Evolutionary conservation across 1,140 invertebrate species (phyloP).

Genomic region (Dryas iulia): DNA sequence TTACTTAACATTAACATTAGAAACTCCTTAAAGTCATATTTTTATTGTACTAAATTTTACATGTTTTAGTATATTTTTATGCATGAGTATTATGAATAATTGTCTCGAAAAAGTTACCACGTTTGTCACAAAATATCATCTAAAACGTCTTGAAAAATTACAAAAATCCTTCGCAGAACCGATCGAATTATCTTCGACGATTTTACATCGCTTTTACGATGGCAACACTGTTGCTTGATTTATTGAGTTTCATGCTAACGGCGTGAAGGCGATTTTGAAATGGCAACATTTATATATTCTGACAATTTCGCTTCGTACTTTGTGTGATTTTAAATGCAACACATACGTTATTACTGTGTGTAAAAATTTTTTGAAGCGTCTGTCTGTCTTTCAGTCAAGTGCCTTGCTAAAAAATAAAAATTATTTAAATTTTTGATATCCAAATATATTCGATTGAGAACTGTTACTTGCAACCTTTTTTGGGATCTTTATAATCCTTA

Average conservation of each 20-base stretch:
- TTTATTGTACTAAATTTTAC: neutral
- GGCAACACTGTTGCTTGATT: constrained; percentile 70
- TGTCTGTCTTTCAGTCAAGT: neutral
- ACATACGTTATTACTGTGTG: constrained; percentile 7
- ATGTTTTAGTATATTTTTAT: neutral
- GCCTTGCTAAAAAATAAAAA: neutral
- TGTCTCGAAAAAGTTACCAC: neutral
- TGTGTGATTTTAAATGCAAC: constrained; percentile 27
- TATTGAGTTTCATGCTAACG: constrained; percentile 56
- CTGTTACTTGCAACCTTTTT: too few species aligned
- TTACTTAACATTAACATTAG: neutral
- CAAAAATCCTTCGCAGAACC: constrained; percentile 64
- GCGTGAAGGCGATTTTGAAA: constrained; percentile 57
- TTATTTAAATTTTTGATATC: too few species aligned
- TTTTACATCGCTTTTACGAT: constrained; percentile 68
- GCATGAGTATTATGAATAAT: neutral
- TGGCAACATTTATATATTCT: constrained; percentile 49
- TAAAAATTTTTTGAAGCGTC: neutral
- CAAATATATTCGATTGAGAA: too few species aligned
- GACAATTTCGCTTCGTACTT: constrained; percentile 32
- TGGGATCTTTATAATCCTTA: too few species aligned
- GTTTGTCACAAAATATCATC: neutral
- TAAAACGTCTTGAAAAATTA: constrained; percentile 25
- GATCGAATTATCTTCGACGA: constrained; percentile 70
- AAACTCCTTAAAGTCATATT: neutral